phyloP scores from a whole-genome alignment of 2,113 vertebrate genomes.

The Pontoporia blainvillei region DNA sequence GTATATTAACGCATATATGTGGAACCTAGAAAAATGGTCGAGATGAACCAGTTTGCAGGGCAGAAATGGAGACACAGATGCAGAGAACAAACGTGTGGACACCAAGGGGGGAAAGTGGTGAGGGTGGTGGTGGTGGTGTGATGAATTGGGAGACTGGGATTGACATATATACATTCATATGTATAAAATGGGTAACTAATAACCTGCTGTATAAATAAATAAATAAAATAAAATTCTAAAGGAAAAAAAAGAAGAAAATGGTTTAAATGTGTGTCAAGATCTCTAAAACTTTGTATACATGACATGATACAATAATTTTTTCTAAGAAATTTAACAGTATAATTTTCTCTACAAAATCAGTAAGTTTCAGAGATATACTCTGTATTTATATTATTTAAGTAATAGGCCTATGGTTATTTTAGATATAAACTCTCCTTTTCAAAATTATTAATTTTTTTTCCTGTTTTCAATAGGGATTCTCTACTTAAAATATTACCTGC shows the following conservation, averaged over 20 bases:
- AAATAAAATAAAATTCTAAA: too few species aligned
- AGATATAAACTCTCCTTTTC: not conserved
- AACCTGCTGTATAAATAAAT: too few species aligned
- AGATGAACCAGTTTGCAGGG: too few species aligned
- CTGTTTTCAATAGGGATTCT: conserved; percentile 77
- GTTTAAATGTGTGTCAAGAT: not conserved
- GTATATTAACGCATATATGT: too few species aligned
- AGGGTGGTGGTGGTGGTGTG: too few species aligned
- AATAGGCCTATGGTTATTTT: not conserved
- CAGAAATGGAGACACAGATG: too few species aligned
- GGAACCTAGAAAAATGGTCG: too few species aligned
- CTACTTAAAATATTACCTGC: conserved; percentile 81
- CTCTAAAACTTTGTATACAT: not conserved
- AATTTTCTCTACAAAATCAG: not conserved
- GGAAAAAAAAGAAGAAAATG: not conserved
- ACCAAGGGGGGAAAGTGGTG: too few species aligned
- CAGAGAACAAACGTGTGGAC: too few species aligned
- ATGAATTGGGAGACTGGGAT: too few species aligned
- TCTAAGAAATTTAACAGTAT: not conserved
- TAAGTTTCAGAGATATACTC: not conserved
- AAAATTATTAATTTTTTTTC: conserved; percentile 9
- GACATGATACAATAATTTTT: not conserved
- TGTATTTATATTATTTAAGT: not conserved
- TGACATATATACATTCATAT: too few species aligned
- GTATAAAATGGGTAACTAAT: too few species aligned